phyloP scores from a whole-genome alignment of 2,797 vertebrate genomes.

The Knipowitschia caucasica region DNA sequence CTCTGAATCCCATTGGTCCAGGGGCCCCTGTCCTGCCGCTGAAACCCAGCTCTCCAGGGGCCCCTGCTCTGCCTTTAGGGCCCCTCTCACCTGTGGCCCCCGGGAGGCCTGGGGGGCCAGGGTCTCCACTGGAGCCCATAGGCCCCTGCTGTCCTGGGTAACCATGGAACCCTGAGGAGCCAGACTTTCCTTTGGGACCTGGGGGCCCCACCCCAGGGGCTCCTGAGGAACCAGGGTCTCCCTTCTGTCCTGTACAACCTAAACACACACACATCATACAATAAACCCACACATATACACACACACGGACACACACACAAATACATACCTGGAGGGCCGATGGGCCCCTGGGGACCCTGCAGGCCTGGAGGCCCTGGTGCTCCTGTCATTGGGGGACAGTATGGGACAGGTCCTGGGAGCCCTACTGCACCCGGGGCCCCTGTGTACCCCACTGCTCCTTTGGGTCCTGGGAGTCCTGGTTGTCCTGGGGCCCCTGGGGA shows the following conservation, averaged over 20 bases:
- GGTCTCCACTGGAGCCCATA: neutral
- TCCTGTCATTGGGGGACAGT: constrained; percentile 42
- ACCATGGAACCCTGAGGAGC: neutral
- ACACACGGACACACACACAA: neutral
- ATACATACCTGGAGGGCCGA: constrained; percentile 50
- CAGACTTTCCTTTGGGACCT: neutral
- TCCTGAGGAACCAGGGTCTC: neutral
- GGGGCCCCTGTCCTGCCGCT: neutral
- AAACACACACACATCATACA: neutral
- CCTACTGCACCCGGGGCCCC: constrained; percentile 56
- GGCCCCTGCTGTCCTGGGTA: neutral
- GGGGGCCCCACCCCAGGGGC: neutral
- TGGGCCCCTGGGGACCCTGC: constrained; percentile 37
- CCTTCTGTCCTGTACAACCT: neutral
- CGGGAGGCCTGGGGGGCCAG: neutral
- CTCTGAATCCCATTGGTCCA: neutral
- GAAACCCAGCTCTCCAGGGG: neutral
- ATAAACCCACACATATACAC: neutral
- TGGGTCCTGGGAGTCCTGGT: constrained; percentile 46
- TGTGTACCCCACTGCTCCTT: constrained; percentile 58
- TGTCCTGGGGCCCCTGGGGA: constrained; percentile 46
- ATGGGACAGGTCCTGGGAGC: constrained; percentile 18
- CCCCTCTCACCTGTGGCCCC: neutral
- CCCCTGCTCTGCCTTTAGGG: neutral
- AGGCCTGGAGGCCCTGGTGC: constrained; percentile 12